phyloP scores from a whole-genome alignment of 2,113 vertebrate species.

The Onychorhynchus coronatus region DNA sequence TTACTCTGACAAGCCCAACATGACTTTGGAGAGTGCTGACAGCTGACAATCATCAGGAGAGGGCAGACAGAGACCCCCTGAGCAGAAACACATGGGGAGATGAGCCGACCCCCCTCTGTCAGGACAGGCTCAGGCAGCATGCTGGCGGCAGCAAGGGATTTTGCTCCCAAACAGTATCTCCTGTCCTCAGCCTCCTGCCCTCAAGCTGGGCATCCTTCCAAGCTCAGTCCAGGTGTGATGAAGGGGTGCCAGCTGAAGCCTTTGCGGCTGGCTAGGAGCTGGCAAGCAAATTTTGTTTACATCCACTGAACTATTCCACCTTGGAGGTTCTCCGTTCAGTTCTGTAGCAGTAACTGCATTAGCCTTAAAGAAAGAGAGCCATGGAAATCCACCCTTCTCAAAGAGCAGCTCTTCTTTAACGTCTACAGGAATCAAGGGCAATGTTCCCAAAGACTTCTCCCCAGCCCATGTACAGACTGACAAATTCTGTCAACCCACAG shows the following conservation, averaged over 20 bases:
- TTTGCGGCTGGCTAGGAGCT: neutral
- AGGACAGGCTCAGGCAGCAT: neutral
- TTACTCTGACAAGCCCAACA: neutral
- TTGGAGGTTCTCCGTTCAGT: neutral
- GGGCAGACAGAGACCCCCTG: accelerated
- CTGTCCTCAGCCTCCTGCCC: neutral
- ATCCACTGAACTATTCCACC: neutral
- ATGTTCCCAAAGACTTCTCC: neutral
- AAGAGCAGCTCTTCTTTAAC: neutral
- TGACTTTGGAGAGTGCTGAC: neutral
- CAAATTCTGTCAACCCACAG: neutral
- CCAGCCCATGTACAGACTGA: neutral
- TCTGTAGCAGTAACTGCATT: neutral
- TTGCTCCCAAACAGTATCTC: neutral
- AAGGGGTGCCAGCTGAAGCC: neutral
- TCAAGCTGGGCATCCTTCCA: neutral
- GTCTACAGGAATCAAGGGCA: neutral
- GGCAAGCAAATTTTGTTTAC: neutral
- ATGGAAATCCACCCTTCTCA: neutral
- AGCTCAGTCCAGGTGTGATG: neutral
- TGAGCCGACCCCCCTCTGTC: accelerated
- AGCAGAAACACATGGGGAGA: neutral
- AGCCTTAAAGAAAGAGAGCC: neutral
- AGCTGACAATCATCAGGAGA: neutral
- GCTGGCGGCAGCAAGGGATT: neutral